phyloP scores from a whole-genome alignment of 1,140 invertebrate genomes.

The Procambarus virginalis region DNA sequence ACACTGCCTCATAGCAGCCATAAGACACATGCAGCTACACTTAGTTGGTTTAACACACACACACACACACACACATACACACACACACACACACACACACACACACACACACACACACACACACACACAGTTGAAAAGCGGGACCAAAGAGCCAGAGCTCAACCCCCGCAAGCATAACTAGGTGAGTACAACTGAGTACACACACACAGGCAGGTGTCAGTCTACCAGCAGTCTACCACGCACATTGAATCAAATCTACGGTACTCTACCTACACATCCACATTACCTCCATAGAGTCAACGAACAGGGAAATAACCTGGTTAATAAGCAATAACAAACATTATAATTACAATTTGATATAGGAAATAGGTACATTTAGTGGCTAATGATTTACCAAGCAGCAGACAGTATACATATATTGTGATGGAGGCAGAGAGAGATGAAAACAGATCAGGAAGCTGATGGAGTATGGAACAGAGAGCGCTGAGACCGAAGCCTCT shows the following conservation, averaged over 20 bases:
- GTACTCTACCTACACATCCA: background rate
- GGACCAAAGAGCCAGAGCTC: no score
- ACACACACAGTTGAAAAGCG: no score
- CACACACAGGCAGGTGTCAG: no score
- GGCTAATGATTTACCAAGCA: background rate
- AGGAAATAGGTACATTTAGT: no score
- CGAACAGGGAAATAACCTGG: background rate
- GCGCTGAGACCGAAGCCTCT: background rate
- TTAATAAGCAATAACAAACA: no score
- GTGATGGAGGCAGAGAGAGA: background rate
- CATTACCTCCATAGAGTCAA: background rate
- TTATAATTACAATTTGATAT: no score
- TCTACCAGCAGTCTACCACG: background rate
- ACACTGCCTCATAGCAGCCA: no score
- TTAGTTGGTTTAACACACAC: background rate
- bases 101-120: no score
- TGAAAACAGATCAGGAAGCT: background rate
- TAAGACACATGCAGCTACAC: no score
- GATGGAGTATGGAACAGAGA: background rate
- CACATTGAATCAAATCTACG: background rate
- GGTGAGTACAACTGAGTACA: no score
- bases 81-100: no score
- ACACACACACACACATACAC: background rate
- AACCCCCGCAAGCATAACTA: no score
- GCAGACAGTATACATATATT: background rate